Percentiles rank a stretch among this genome's conserved stretches.
These are phyloP conservation scores for Drosophila tristis DNA, from an alignment of 1,140 invertebrate species.

Conservation along the genomic window DNA sequence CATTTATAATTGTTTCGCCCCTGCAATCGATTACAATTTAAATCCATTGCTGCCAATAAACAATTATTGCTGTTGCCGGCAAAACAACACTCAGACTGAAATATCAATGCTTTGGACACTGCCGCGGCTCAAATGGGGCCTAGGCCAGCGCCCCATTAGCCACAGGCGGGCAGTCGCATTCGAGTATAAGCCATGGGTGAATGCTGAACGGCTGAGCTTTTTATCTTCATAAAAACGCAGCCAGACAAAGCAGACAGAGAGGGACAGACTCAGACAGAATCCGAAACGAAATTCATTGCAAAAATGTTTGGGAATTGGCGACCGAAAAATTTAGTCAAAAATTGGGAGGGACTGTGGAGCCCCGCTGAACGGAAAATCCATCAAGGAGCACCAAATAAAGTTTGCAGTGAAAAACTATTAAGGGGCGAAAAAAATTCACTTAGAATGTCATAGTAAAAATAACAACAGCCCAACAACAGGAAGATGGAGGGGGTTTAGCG, in stretches of 20 bases:
- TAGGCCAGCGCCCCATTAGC: constrained; percentile 66
- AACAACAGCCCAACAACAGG: constrained; percentile 22
- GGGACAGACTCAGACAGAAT: constrained; percentile 10
- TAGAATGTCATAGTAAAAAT: constrained; percentile 50
- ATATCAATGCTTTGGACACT: background rate
- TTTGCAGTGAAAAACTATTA: constrained; percentile 68
- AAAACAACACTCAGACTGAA: constrained; percentile 31
- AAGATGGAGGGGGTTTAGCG: constrained; percentile 8
- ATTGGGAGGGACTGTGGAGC: constrained; percentile 22
- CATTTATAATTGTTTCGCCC: constrained; percentile 68
- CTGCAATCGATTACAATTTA: constrained; percentile 74
- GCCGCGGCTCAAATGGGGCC: constrained; percentile 41
- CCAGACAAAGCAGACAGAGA: constrained; percentile 48
- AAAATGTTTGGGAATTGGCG: constrained; percentile 64
- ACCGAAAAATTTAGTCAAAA: constrained; percentile 64
- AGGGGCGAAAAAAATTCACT: constrained; percentile 59
- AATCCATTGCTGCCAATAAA: constrained; percentile 79
- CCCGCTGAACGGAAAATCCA: constrained; percentile 2
- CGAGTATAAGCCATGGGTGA: constrained; percentile 36
- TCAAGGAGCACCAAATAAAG: constrained; percentile 68
- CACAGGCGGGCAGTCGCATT: constrained; percentile 42
- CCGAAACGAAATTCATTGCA: constrained; percentile 67
- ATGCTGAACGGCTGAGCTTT: constrained; percentile 66
- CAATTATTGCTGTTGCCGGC: constrained; percentile 70
- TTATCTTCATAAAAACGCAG: constrained; percentile 78